Evolutionary conservation across 2,797 vertebrate species (phyloP).

Genomic region (Benthosema pterotum): DNA sequence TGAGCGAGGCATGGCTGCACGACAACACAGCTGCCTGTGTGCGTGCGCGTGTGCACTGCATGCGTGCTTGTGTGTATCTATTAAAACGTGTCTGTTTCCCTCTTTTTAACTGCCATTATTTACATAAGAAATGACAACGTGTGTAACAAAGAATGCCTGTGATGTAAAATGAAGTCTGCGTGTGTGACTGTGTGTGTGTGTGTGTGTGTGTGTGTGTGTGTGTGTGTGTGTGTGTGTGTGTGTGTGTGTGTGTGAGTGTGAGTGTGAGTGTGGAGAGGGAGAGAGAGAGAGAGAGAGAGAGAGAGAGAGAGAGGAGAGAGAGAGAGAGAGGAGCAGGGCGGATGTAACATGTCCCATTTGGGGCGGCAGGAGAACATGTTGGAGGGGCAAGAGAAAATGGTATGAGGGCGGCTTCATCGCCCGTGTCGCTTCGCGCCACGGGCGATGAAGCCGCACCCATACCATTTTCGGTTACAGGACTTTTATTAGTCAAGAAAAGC

Average conservation of each 20-base stretch:
- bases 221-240: background rate
- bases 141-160: constrained; percentile 72
- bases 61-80: constrained; percentile 36
- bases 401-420: no score
- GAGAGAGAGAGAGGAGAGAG: constrained; percentile 1
- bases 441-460: no score
- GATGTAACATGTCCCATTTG: no score
- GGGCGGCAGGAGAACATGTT: no score
- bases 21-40: constrained; percentile 54
- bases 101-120: constrained; percentile 77
- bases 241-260: background rate
- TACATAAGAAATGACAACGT: constrained; percentile 76
- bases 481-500: no score
- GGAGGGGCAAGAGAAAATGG: no score
- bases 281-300: background rate
- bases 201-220: no score
- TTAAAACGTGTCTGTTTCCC: constrained; percentile 71
- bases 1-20: constrained; percentile 67
- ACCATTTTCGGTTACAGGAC: no score
- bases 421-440: no score
- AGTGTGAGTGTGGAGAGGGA: no score
- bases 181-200: no score
- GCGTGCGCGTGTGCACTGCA: background rate
- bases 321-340: constrained; percentile 38
- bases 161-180: constrained; percentile 66